Base-by-base conservation (phyloP, 2,888 invertebrate genomes). In the Pimpla rufipes region DNA sequence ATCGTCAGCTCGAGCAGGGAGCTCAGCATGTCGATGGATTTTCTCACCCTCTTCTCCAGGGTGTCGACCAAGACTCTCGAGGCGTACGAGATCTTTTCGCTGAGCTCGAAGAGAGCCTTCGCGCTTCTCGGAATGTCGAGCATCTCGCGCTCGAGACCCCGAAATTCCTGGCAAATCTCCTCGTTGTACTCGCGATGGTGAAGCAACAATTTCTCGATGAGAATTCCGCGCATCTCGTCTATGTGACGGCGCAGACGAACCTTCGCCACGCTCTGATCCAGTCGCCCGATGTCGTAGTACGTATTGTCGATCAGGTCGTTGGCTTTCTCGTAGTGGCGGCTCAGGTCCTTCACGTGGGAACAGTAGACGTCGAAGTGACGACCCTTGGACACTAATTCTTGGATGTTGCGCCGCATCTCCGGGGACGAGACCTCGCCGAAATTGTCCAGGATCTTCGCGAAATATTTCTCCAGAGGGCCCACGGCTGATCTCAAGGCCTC, bases 91-190 rank as follows among this genome's bases (percentile, higher is more conserved):
- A 95, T 94, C 85, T 94, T 95, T 57, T 94, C 94, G 23, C 94
- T 93, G 88, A 95, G 92, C 10, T 94, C 93, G 89, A 95, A 94
- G 18, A 95, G 90, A 13, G 94, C 94, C 77, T 94, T 94, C 3
- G 95, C 94, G 23, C 94, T 93, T 45, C 93, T 93, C 1, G 95
- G 95, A 6, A 93, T 91, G 59, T 93, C 91, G 37, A 94, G 88
- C 2, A 94, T 94, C 71, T 92, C 89, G 21, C 92, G 90, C 85
- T 93, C 91, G 7, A 95, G 92, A 4, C 89, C 87, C 67, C 93
- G 91, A 86, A 95, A 95, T 87, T 94, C 94, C 18, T 92, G 91
- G 55, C 94, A 94, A 85, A 89, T 92, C 16, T 87, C 86, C 3
- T 74, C 90, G 90, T 90, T 92, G 42, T 88, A 90, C 70, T 89